A percentile compares a stretch with the other conserved stretches of the same genome.
Evolutionary conservation across 2,888 invertebrate species (phyloP).

Genomic region (Lepetodrilus schrolli): DNA sequence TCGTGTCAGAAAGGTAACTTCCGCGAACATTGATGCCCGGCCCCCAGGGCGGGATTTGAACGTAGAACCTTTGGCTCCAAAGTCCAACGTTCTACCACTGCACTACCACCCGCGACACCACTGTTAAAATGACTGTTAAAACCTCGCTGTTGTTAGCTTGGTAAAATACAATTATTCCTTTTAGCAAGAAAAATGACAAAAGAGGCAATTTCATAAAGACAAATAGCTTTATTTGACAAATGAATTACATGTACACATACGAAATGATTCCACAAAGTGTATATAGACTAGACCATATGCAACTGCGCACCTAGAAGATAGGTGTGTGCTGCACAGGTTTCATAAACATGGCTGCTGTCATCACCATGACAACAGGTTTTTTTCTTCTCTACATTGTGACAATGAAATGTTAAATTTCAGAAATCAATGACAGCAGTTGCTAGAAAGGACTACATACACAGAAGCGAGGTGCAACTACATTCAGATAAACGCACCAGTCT

Average conservation of each 20-base stretch:
- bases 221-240: conserved; percentile 37
- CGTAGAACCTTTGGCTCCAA: too few relatives aligned
- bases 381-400: conserved; percentile 15
- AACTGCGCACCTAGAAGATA: background rate
- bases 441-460: conserved; percentile 23
- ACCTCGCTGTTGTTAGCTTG: background rate
- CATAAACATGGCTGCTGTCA: background rate
- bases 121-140: too few relatives aligned
- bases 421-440: conserved; percentile 11
- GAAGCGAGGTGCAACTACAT: conserved; percentile 13
- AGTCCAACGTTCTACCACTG: too few relatives aligned
- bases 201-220: conserved; percentile 22
- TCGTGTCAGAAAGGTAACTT: too few relatives aligned
- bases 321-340: background rate
- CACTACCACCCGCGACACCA: too few relatives aligned
- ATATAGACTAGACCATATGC: conserved; percentile 17
- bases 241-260: conserved; percentile 36
- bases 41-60: too few relatives aligned
- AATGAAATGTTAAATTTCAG: conserved; percentile 22
- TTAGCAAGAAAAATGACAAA: too few relatives aligned
- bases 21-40: too few relatives aligned
- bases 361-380: background rate
- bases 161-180: background rate
- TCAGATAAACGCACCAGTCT: background rate
- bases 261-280: conserved; percentile 32